Evolutionary conservation across 2,888 invertebrate species (phyloP).

Genomic region (Eubasilissa splendida): DNA sequence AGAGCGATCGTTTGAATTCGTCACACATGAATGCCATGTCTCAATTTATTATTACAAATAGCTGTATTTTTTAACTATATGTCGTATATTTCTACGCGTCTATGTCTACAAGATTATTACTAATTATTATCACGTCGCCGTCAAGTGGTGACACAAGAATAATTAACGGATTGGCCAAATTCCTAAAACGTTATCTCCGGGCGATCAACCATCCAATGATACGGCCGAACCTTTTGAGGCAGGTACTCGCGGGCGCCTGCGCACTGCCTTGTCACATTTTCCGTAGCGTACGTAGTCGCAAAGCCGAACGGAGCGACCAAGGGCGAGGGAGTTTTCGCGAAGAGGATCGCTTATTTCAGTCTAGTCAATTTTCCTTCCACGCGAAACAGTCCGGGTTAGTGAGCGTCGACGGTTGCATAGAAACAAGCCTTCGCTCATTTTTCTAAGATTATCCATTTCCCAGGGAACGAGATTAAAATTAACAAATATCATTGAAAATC

Average conservation of each 20-base stretch:
- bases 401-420: slow-evolving; percentile 14
- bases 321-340: slow-evolving; percentile 48
- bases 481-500: too few relatives aligned
- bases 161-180: neutral
- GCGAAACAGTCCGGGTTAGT: slow-evolving; percentile 18
- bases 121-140: too few relatives aligned
- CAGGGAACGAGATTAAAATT: too few relatives aligned
- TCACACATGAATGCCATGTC: too few relatives aligned
- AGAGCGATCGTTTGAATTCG: too few relatives aligned
- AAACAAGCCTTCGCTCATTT: neutral
- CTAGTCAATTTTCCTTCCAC: slow-evolving; percentile 41
- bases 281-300: slow-evolving; percentile 2
- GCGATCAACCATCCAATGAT: too few relatives aligned
- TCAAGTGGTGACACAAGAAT: neutral
- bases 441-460: neutral
- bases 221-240: neutral
- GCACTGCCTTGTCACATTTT: neutral
- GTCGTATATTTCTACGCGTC: too few relatives aligned
- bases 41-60: too few relatives aligned
- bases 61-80: too few relatives aligned
- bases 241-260: neutral
- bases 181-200: too few relatives aligned
- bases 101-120: too few relatives aligned
- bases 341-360: slow-evolving; percentile 35
- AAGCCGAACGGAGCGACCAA: slow-evolving; percentile 14